Evolutionary conservation across 2,113 vertebrate species (phyloP).

Genomic region (Chaenogobius annularis): DNA sequence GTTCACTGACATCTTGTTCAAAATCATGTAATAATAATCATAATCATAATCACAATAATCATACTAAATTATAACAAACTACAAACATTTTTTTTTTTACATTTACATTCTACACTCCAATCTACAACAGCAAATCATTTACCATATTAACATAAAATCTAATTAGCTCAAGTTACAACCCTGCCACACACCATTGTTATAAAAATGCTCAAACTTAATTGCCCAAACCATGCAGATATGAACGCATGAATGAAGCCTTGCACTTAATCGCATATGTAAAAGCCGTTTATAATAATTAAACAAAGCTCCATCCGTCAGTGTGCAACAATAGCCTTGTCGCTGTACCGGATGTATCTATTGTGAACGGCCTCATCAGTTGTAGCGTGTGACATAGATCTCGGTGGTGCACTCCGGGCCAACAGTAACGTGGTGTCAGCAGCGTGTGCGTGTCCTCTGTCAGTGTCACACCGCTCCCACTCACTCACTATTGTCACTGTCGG

Average conservation of each 20-base stretch:
- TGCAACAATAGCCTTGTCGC: neutral
- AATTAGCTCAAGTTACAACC: constrained; percentile 6
- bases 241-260: neutral
- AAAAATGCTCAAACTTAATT: neutral
- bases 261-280: neutral
- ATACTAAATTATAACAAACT: neutral
- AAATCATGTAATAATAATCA: neutral
- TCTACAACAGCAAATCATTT: neutral
- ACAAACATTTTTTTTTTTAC: neutral
- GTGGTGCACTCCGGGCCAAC: neutral
- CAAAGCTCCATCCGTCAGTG: neutral
- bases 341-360: neutral
- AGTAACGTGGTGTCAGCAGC: constrained; percentile 28
- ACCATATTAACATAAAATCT: neutral
- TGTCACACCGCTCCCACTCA: constrained; percentile 29
- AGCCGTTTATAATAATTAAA: constrained; percentile 4
- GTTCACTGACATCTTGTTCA: too few relatives aligned
- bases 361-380: constrained; percentile 26
- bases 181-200: neutral
- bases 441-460: constrained; percentile 33
- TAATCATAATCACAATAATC: too few relatives aligned
- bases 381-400: constrained; percentile 3
- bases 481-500: constrained; percentile 36
- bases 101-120: neutral
- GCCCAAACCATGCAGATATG: neutral